These are phyloP conservation scores for Battus philenor DNA, from an alignment of 1,140 invertebrate species.

Conservation along the genomic window DNA sequence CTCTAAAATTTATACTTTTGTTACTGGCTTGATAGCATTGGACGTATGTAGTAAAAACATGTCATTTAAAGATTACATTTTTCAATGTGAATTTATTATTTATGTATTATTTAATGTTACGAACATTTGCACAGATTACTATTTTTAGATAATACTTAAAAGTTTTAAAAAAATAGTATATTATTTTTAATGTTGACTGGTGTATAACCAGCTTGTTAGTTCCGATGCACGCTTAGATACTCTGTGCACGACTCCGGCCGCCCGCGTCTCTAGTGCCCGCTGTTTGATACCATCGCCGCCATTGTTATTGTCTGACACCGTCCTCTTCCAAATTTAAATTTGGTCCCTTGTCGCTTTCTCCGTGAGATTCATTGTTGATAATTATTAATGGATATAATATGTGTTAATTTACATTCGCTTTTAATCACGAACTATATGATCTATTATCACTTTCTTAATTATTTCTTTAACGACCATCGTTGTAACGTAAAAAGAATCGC, in stretches of 20 bases:
- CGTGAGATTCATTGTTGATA: constrained; percentile 4
- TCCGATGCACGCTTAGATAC: constrained; percentile 45
- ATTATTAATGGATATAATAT: background rate
- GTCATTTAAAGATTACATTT: no score
- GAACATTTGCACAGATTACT: background rate
- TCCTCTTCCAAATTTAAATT: constrained; percentile 24
- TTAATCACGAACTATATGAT: no score
- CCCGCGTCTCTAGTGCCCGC: constrained; percentile 18
- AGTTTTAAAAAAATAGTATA: background rate
- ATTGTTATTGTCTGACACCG: constrained; percentile 32
- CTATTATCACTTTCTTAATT: no score
- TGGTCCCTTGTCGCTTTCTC: constrained; percentile 25
- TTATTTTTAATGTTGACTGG: background rate
- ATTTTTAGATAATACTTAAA: background rate
- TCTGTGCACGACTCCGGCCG: constrained; percentile 13
- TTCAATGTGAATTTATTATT: no score
- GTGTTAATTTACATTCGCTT: background rate
- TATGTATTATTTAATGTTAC: no score
- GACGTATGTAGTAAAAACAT: no score
- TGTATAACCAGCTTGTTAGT: constrained; percentile 32
- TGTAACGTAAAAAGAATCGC: no score
- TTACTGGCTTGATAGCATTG: no score
- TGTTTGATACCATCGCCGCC: constrained; percentile 31
- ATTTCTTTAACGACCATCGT: no score
- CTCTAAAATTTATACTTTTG: no score